Conservation (phyloP, 53 echinoderm and acorn worm genomes). For the Crossaster papposus region DNA sequence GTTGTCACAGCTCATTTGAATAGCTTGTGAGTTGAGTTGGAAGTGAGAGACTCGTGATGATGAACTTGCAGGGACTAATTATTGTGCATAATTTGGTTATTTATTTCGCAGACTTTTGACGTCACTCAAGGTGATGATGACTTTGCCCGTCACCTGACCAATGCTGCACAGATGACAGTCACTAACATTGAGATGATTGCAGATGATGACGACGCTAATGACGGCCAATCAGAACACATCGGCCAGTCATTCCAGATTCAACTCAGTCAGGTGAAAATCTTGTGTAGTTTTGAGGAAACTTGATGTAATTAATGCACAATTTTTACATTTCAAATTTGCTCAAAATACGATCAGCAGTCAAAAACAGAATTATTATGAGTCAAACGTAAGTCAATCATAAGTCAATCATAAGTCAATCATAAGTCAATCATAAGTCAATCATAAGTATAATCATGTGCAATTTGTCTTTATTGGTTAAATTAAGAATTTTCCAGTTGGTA, state of each 20-base stretch:
- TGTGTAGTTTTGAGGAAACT: neutral
- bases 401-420: too few species aligned
- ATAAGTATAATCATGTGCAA: neutral
- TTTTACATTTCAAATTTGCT: neutral
- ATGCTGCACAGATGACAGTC: conserved; percentile 85
- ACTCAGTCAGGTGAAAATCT: conserved; percentile 28
- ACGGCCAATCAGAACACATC: conserved; percentile 17
- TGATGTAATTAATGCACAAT: too few species aligned
- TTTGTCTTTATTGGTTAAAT: neutral
- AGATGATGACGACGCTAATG: conserved; percentile 44
- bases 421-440: too few species aligned
- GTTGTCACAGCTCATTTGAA: too few species aligned
- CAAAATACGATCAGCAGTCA: too few species aligned
- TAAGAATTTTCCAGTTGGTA: neutral
- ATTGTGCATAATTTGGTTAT: too few species aligned
- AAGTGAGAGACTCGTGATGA: too few species aligned
- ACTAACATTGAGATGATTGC: conserved; percentile 87
- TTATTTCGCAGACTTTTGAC: conserved; percentile 80
- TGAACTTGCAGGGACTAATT: too few species aligned
- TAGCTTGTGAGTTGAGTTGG: too few species aligned
- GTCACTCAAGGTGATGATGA: conserved; percentile 63
- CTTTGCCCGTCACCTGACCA: conserved; percentile 76
- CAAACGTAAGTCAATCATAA: too few species aligned
- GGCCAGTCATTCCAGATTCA: conserved; percentile 50
- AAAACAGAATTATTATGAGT: too few species aligned